phyloP scores from a whole-genome alignment of 2,113 vertebrate genomes.

The Hippocampus abdominalis region DNA sequence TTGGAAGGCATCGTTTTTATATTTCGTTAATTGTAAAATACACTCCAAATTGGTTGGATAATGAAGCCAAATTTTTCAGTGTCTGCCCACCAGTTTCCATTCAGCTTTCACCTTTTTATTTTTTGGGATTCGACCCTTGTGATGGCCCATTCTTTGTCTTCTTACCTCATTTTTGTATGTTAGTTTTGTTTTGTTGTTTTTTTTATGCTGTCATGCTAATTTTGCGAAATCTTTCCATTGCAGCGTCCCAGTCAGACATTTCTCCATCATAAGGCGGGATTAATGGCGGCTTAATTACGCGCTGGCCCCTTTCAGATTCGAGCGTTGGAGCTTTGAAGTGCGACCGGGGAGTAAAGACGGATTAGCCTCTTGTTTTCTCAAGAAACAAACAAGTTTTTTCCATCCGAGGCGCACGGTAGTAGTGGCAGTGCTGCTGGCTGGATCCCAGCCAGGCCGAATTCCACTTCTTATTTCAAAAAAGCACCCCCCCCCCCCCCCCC shows the following conservation, averaged over 20 bases:
- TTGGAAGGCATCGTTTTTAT: neutral
- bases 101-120: neutral
- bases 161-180: constrained; percentile 8
- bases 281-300: constrained; percentile 72
- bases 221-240: constrained; percentile 68
- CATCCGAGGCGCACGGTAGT: constrained; percentile 19
- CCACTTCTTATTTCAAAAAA: constrained; percentile 73
- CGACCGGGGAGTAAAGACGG: constrained; percentile 65
- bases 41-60: neutral
- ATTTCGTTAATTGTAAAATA: neutral
- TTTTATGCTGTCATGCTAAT: constrained; percentile 26
- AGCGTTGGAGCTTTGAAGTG: constrained; percentile 69
- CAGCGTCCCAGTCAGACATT: constrained; percentile 68
- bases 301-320: constrained; percentile 67
- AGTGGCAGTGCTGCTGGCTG: constrained; percentile 55
- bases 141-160: constrained; percentile 18
- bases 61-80: neutral
- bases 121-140: constrained; percentile 14
- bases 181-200: neutral
- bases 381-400: constrained; percentile 72
- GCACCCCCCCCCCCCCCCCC: constrained; percentile 36
- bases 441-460: constrained; percentile 69
- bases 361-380: constrained; percentile 70
- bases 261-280: constrained; percentile 69
- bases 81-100: neutral